Evolutionary conservation across 2,888 invertebrate genomes (phyloP).

Genomic region (Agrilus biguttatus): DNA sequence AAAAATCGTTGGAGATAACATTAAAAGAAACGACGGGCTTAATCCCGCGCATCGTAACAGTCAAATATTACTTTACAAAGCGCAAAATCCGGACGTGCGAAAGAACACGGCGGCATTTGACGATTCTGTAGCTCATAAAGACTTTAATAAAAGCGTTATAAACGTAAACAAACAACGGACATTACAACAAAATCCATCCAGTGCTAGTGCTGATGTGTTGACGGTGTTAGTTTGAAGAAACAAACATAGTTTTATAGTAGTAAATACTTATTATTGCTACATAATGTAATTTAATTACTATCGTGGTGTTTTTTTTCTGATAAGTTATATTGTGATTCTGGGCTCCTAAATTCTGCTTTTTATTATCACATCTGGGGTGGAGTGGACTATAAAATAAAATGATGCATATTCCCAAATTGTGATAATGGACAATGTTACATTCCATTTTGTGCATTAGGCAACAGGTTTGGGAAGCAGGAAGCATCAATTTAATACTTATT

Average conservation of each 20-base stretch:
- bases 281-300: constrained; percentile 3
- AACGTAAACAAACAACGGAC: constrained; percentile 37
- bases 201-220: constrained; percentile 33
- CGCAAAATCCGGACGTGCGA: constrained; percentile 70
- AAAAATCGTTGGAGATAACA: constrained; percentile 17
- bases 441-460: no score
- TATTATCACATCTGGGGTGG: not conserved
- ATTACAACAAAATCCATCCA: constrained; percentile 22
- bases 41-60: constrained; percentile 39
- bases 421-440: no score
- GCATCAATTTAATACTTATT: no score
- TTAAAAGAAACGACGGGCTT: constrained; percentile 24
- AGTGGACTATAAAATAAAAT: not conserved
- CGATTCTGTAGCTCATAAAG: constrained; percentile 47
- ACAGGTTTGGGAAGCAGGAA: no score
- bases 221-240: constrained; percentile 39
- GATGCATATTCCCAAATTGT: not conserved
- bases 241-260: constrained; percentile 17
- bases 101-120: constrained; percentile 61
- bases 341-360: not conserved
- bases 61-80: constrained; percentile 63
- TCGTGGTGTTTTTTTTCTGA: constrained; percentile 8
- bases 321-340: not conserved
- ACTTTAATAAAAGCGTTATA: constrained; percentile 62
- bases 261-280: no score